Percentiles rank a stretch among this genome's conserved stretches.
Conservation (phyloP, 2,113 vertebrate genomes). For the Chaetodon trifascialis region DNA sequence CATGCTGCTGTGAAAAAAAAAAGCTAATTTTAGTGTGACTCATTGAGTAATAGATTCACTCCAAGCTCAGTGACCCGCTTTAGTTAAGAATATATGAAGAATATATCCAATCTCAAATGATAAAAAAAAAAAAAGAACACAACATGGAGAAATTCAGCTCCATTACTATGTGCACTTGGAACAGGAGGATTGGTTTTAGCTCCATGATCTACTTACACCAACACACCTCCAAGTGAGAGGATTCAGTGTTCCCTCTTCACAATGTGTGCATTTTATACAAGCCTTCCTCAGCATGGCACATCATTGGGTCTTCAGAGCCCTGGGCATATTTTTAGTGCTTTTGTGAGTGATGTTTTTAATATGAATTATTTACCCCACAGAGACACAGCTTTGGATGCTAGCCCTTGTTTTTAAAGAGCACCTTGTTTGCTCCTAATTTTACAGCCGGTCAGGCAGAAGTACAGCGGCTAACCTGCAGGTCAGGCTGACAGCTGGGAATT, state of each 20-base stretch:
- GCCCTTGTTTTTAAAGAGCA: slow-evolving; percentile 78
- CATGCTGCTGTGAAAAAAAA: slow-evolving; percentile 19
- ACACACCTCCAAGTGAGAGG: slow-evolving; percentile 61
- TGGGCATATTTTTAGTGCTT: slow-evolving; percentile 76
- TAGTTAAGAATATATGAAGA: slow-evolving; percentile 50
- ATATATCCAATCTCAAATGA: slow-evolving; percentile 56
- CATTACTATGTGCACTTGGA: slow-evolving; percentile 31
- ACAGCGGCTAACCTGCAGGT: slow-evolving; percentile 79
- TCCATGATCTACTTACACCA: slow-evolving; percentile 59
- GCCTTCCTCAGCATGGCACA: slow-evolving; percentile 60
- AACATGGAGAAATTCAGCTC: slow-evolving; percentile 37
- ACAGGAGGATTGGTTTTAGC: slow-evolving; percentile 40
- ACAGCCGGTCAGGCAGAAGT: slow-evolving; percentile 83
- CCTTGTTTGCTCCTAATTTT: slow-evolving; percentile 83
- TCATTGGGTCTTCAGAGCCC: slow-evolving; percentile 69
- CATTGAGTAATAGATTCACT: slow-evolving; percentile 56
- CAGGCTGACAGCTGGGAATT: slow-evolving; percentile 80
- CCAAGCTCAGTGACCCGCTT: slow-evolving; percentile 61
- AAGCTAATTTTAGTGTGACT: slow-evolving; percentile 63
- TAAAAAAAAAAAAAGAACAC: slow-evolving; percentile 40
- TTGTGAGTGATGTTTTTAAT: slow-evolving; percentile 80
- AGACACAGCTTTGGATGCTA: slow-evolving; percentile 66
- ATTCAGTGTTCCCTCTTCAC: slow-evolving; percentile 50
- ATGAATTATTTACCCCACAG: slow-evolving; percentile 84
- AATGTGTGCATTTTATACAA: slow-evolving; percentile 66